Evolutionary conservation across 2,888 invertebrate species (phyloP).

Genomic region (Osedax frankpressi): DNA sequence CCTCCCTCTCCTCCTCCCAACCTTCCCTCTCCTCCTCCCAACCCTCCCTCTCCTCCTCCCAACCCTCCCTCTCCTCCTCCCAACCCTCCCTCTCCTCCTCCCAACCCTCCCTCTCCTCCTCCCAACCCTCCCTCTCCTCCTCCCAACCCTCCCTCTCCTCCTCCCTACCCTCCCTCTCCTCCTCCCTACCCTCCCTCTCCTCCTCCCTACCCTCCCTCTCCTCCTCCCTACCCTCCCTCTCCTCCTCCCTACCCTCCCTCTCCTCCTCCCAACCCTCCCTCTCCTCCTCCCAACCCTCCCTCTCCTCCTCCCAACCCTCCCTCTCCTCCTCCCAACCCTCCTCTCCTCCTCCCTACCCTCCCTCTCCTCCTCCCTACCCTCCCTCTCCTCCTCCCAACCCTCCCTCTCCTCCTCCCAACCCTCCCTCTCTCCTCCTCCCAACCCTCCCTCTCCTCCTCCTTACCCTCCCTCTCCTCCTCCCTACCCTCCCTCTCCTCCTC

Average conservation of each 20-base stretch:
- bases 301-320: background rate
- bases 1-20: background rate
- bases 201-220: background rate
- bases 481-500: no score
- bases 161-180: background rate
- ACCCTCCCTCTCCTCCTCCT: background rate
- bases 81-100: background rate
- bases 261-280: background rate
- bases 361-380: background rate
- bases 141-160: background rate
- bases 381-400: background rate
- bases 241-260: background rate
- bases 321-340: background rate
- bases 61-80: background rate
- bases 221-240: background rate
- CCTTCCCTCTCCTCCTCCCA: background rate
- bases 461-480: background rate
- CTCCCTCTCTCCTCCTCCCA: background rate
- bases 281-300: background rate
- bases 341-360: background rate
- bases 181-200: background rate
- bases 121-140: background rate
- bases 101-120: background rate
- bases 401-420: background rate
- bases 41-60: background rate